Evolutionary conservation across 2,888 invertebrate species (phyloP).

Genomic region (Hirudinaria manillensis): DNA sequence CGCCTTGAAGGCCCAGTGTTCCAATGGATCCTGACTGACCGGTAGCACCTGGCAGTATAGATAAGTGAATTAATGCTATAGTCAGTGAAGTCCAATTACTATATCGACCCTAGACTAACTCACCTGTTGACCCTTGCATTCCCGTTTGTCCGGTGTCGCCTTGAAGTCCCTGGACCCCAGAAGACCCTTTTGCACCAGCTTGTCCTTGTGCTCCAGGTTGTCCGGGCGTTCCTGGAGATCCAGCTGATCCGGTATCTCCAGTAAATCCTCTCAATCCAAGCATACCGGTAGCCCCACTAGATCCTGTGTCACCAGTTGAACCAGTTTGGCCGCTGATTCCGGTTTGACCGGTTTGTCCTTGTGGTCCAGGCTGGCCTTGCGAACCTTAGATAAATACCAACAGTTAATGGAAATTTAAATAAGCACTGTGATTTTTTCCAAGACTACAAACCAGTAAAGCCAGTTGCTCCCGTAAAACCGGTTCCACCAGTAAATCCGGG

Average conservation of each 20-base stretch:
- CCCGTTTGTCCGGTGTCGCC: conserved; percentile 33
- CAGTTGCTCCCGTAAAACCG: conserved; percentile 30
- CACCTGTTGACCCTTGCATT: conserved; percentile 29
- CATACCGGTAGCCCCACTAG: conserved; percentile 22
- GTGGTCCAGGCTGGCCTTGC: conserved; percentile 4
- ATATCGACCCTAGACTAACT: too few relatives aligned
- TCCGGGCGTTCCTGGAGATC: conserved; percentile 34
- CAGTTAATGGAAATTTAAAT: neutral
- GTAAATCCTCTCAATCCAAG: conserved; percentile 10
- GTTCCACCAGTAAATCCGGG: conserved; percentile 16
- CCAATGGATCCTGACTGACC: conserved; percentile 22
- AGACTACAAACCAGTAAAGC: conserved; percentile 23
- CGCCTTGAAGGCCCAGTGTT: conserved; percentile 18
- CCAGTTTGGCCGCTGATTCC: conserved; percentile 1
- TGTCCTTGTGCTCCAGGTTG: conserved; percentile 34
- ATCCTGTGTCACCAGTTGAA: conserved; percentile 28
- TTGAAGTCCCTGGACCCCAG: neutral
- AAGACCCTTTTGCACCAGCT: conserved; percentile 26
- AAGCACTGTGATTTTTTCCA: too few relatives aligned
- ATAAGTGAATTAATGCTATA: too few relatives aligned
- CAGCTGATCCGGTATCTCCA: conserved; percentile 29
- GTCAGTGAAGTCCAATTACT: too few relatives aligned
- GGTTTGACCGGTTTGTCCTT: conserved; percentile 62
- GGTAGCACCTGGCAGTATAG: neutral
- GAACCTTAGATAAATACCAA: conserved; percentile 27